A percentile compares a stretch with the other conserved stretches of the same genome.
phyloP scores from a whole-genome alignment of 2,113 vertebrate genomes.

The Entelurus aequoreus region DNA sequence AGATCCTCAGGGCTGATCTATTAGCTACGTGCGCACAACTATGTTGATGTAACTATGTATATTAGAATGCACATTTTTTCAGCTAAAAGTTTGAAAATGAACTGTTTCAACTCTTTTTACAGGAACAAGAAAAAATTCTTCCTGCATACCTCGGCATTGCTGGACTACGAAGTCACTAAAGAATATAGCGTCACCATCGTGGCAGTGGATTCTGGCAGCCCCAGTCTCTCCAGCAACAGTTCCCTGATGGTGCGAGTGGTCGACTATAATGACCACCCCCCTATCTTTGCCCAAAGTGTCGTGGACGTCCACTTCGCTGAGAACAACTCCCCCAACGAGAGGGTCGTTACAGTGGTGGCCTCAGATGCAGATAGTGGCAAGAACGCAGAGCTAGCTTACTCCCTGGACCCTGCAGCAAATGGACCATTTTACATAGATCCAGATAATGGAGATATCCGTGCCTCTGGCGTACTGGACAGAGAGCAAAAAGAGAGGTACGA shows the following conservation, averaged over 20 bases:
- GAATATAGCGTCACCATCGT: constrained; percentile 94
- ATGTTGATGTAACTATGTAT: not conserved
- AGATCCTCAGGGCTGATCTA: not conserved
- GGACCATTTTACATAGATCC: constrained; percentile 87
- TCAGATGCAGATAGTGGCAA: constrained; percentile 88
- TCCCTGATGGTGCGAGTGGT: constrained; percentile 86
- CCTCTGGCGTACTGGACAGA: constrained; percentile 80
- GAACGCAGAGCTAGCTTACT: constrained; percentile 88
- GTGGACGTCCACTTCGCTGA: constrained; percentile 91
- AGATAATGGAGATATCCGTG: constrained; percentile 85
- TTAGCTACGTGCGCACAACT: not conserved
- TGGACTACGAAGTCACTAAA: constrained; percentile 88
- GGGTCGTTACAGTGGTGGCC: constrained; percentile 86
- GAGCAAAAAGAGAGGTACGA: constrained; percentile 86
- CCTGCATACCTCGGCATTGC: constrained; percentile 87
- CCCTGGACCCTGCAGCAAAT: constrained; percentile 73
- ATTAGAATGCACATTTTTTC: not conserved
- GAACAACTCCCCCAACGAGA: constrained; percentile 86
- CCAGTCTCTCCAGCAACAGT: constrained; percentile 92
- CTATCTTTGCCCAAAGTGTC: constrained; percentile 79
- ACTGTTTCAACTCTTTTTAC: constrained; percentile 24
- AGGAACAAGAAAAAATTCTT: constrained; percentile 95
- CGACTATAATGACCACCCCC: constrained; percentile 93
- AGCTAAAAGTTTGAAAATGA: not conserved
- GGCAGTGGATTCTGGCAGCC: constrained; percentile 91